phyloP scores from a whole-genome alignment of 92 coral and sea anemone species.

The Phenganax stokvisi region DNA sequence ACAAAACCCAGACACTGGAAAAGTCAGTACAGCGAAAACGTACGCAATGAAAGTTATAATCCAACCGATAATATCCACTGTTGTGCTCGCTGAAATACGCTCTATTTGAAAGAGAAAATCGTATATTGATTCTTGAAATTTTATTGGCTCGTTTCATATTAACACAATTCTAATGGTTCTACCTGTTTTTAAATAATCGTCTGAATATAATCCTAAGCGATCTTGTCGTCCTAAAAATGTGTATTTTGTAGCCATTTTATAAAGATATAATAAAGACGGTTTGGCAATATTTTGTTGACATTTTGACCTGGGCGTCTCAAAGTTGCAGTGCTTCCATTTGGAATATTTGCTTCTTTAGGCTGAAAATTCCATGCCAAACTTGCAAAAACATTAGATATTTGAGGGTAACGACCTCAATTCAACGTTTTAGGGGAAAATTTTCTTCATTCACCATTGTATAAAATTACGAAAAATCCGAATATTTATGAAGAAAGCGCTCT shows the following conservation, averaged over 20 bases:
- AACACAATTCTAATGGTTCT: not conserved
- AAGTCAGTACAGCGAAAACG: slow-evolving; percentile 57
- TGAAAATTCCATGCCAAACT: too few species aligned
- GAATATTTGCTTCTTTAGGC: not conserved
- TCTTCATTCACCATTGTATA: too few species aligned
- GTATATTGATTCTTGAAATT: not conserved
- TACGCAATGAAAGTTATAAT: slow-evolving; percentile 54
- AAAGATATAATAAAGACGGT: not conserved
- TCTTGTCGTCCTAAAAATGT: slow-evolving; percentile 1
- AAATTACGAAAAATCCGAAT: too few species aligned
- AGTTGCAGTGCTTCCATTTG: not conserved
- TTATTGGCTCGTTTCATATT: not conserved
- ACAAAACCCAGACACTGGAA: slow-evolving; percentile 81
- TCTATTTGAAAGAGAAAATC: not conserved
- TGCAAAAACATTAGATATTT: too few species aligned
- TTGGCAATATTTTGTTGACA: not conserved
- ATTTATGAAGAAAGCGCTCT: too few species aligned
- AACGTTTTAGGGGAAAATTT: too few species aligned
- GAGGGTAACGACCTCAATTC: too few species aligned
- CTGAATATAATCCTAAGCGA: slow-evolving; percentile 10
- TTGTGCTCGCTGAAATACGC: slow-evolving; percentile 6
- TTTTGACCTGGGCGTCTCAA: not conserved
- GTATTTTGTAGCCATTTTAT: slow-evolving; percentile 21
- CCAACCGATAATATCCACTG: slow-evolving; percentile 46
- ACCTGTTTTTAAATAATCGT: not conserved